phyloP scores from a whole-genome alignment of 2,888 invertebrate genomes.

The Operophtera brumata region DNA sequence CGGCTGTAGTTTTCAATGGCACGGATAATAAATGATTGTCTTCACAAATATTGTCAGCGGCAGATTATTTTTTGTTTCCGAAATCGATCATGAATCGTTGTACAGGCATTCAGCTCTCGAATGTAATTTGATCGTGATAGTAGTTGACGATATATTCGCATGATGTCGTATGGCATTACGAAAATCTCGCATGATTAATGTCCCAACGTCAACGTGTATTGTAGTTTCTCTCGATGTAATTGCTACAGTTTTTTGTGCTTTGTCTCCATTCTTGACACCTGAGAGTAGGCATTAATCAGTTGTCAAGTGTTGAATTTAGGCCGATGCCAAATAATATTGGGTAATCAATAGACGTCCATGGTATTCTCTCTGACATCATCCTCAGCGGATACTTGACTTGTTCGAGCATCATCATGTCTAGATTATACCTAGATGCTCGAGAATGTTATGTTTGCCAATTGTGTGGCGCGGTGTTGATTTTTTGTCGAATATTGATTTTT shows the following conservation, averaged over 20 bases:
- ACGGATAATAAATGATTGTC: constrained; percentile 51
- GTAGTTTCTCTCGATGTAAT: constrained; percentile 61
- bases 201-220: constrained; percentile 56
- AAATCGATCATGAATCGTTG: constrained; percentile 45
- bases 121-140: constrained; percentile 45
- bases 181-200: constrained; percentile 65
- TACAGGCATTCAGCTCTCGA: constrained; percentile 41
- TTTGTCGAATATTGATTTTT: constrained; percentile 50
- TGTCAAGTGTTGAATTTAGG: constrained; percentile 68
- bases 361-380: constrained; percentile 60
- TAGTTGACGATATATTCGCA: constrained; percentile 47
- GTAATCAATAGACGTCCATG: constrained; percentile 64
- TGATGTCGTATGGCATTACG: constrained; percentile 55
- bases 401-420: constrained; percentile 48
- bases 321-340: constrained; percentile 58
- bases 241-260: constrained; percentile 61
- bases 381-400: constrained; percentile 51
- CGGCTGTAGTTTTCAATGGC: constrained; percentile 38
- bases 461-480: constrained; percentile 38
- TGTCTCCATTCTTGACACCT: constrained; percentile 69
- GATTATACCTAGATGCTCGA: constrained; percentile 44
- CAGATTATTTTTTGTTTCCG: constrained; percentile 44
- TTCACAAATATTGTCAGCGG: constrained; percentile 49
- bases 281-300: constrained; percentile 71
- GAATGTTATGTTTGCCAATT: constrained; percentile 41